Conservation (phyloP, 2,888 invertebrate species). For the Zhengitettix transpicula region DNA sequence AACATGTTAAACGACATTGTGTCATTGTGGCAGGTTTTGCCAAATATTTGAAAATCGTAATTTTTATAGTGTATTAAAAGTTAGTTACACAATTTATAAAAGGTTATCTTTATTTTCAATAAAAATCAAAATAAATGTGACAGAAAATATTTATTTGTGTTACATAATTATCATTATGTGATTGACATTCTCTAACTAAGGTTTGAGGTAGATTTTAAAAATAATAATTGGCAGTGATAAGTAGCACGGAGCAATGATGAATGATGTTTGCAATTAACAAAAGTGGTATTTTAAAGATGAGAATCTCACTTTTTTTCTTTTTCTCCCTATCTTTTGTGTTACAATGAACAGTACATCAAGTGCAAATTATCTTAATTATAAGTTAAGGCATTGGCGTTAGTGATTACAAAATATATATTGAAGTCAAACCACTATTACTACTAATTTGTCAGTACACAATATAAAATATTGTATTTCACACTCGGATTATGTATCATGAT, state of each 20-base stretch:
- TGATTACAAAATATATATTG: constrained; percentile 9
- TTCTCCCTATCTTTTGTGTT: constrained; percentile 11
- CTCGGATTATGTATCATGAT: constrained; percentile 4
- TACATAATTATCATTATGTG: background rate
- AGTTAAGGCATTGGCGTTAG: constrained; percentile 13
- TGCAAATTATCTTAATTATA: constrained; percentile 14
- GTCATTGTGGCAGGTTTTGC: too few relatives aligned
- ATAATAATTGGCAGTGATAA: background rate
- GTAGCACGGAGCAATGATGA: background rate
- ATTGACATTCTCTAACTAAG: background rate
- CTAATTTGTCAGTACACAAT: constrained; percentile 9
- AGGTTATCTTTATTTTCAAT: too few relatives aligned
- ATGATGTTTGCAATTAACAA: constrained; percentile 9
- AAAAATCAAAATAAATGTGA: background rate
- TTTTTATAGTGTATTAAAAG: too few relatives aligned
- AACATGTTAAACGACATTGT: too few relatives aligned
- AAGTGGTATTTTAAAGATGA: constrained; percentile 12
- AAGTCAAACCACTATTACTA: constrained; percentile 11
- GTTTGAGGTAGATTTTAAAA: background rate
- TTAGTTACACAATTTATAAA: too few relatives aligned
- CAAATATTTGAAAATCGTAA: too few relatives aligned
- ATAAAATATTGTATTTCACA: constrained; percentile 9
- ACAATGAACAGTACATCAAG: constrained; percentile 13
- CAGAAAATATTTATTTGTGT: constrained; percentile 1
- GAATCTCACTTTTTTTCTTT: constrained; percentile 11